Conservation (phyloP, 2,113 vertebrate species). For the Stegastes partitus region DNA sequence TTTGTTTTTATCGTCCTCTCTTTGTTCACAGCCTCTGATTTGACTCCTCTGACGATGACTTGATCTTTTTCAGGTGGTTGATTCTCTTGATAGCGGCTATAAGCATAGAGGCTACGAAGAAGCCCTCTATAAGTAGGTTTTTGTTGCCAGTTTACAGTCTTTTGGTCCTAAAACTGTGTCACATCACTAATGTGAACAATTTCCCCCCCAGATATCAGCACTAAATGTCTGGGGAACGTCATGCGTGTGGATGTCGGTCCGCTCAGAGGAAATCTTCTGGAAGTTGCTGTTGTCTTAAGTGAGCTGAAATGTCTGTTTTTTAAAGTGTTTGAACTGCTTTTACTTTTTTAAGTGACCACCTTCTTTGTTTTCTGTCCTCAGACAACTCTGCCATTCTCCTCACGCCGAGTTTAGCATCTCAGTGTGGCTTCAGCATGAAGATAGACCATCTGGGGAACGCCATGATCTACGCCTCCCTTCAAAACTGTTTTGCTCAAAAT, state of each 20-base stretch:
- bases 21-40: background rate
- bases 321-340: background rate
- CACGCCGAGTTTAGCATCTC: constrained; percentile 64
- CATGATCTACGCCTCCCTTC: constrained; percentile 77
- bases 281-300: constrained; percentile 77
- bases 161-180: background rate
- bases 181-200: too few relatives aligned
- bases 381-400: constrained; percentile 72
- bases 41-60: background rate
- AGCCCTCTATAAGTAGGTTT: constrained; percentile 55
- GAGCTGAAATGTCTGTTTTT: constrained; percentile 13
- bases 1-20: background rate
- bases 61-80: constrained; percentile 65
- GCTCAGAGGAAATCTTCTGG: constrained; percentile 61
- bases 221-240: constrained; percentile 78
- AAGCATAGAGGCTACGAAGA: constrained; percentile 49
- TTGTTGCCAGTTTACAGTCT: background rate
- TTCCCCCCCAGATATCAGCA: constrained; percentile 53
- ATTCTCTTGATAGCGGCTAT: constrained; percentile 46
- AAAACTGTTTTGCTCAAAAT: constrained; percentile 79
- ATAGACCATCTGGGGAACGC: constrained; percentile 62
- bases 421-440: constrained; percentile 81
- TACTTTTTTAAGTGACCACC: background rate
- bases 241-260: constrained; percentile 71
- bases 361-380: constrained; percentile 26